Base-by-base conservation (phyloP, 2,888 invertebrate species). In the Neocrepidodera transversa region DNA sequence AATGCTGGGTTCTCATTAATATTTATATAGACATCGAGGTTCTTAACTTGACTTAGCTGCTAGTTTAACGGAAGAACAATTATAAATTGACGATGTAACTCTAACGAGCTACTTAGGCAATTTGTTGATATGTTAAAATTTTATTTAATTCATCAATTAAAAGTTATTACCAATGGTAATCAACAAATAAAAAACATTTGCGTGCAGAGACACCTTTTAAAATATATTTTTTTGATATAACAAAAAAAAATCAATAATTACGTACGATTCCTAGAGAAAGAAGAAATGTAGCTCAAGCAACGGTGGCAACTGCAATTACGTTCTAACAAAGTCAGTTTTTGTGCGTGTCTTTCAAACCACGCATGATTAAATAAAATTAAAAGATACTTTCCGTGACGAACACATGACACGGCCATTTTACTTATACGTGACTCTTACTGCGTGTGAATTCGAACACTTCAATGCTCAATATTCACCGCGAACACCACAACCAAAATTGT, bases 391-490 rank as follows among this genome's bases (percentile, higher is more conserved):
- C 54, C 63, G 63, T 64, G 63, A 59, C 63, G 49, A 47, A 58
- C 63, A 64, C 53, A 60, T 58, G 58, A 58, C 50, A 32, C 52
- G 13, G 52, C 42, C 52, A 38, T 45, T 45, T 45, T 45, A 11
- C 28, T 45, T 40, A 40, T 52, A 30, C 42, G 52, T 52, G 52
- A 26, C 56, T 53, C 13, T 26, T 50, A 18, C 57, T 60, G 55
- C 62, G 60, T 64, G 62, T 62, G 60, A 64, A 64, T 62, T 58
- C 53, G 43, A 60, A 61, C 58, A 57, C 57, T 62, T 59, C 57
- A 59, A 60, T 45, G 47, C 36, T 32, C 42, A 7, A 52, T 30
- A 36, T 20, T 50, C 36, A 50, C 50, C 50, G 36, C 50, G 30
- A 18, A 30, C 6, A 16, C 52, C 52, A 20, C 52, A 52, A 52